Evolutionary conservation across 2,113 vertebrate genomes (phyloP).

Genomic region (Cepphus grylle): DNA sequence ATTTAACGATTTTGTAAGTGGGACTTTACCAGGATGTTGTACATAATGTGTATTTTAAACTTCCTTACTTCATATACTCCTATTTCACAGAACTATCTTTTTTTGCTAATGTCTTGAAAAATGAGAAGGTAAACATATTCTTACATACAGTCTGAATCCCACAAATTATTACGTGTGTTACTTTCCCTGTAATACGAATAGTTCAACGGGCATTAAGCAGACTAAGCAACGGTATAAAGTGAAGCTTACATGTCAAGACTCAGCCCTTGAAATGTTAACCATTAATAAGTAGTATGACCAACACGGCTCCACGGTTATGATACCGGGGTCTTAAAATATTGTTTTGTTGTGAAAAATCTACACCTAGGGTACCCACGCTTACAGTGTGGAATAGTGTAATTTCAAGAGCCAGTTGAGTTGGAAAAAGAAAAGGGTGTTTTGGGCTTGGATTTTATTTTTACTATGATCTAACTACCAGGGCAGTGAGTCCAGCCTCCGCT

Average conservation of each 20-base stretch:
- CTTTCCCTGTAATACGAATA: neutral
- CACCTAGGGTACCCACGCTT: neutral
- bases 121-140: neutral
- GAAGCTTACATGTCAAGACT: neutral
- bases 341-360: neutral
- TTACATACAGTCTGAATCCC: neutral
- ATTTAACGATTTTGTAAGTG: neutral
- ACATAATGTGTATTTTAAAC: neutral
- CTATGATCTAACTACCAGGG: neutral
- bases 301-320: neutral
- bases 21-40: neutral
- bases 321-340: neutral
- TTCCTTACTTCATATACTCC: neutral
- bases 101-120: neutral
- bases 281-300: neutral
- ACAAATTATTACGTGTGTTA: neutral
- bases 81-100: neutral
- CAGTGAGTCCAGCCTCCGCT: neutral
- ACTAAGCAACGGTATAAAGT: neutral
- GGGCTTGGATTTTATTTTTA: neutral
- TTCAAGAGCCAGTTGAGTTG: neutral
- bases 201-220: neutral
- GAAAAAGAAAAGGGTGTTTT: neutral
- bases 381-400: accelerated
- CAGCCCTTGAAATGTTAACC: neutral